A percentile compares a stretch with the other conserved stretches of the same genome.
Evolutionary conservation across 2,888 invertebrate species (phyloP).

Genomic region (Macrostomum cliftonense): DNA sequence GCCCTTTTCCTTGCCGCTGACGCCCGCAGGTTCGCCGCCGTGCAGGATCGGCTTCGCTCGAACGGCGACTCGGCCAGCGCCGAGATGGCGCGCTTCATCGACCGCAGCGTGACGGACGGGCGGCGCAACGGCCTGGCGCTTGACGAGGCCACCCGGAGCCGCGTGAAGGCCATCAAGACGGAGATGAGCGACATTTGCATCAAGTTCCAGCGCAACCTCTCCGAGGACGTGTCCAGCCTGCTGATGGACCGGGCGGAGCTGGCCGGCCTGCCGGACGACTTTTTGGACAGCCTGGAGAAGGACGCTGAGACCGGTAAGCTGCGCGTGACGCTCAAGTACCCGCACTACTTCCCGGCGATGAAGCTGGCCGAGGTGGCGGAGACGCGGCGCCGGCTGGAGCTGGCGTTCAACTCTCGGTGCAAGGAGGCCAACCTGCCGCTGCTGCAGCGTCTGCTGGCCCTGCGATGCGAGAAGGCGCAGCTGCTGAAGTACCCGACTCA

Average conservation of each 20-base stretch:
- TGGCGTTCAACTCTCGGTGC: slow-evolving; percentile 37
- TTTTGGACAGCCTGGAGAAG: slow-evolving; percentile 15
- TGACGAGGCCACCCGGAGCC: background rate
- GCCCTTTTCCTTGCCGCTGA: too few relatives aligned
- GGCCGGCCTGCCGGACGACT: background rate
- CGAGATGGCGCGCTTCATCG: slow-evolving; percentile 36
- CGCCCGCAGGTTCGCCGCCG: slow-evolving; percentile 30
- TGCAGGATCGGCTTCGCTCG: slow-evolving; percentile 19
- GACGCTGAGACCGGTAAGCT: slow-evolving; percentile 32
- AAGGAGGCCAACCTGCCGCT: slow-evolving; percentile 31
- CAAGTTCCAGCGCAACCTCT: background rate
- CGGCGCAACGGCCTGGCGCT: slow-evolving; percentile 34
- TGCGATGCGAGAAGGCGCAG: slow-evolving; percentile 28
- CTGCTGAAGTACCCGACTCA: slow-evolving; percentile 39
- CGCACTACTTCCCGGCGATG: slow-evolving; percentile 41
- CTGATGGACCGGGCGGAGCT: background rate
- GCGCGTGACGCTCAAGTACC: slow-evolving; percentile 40
- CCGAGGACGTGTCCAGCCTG: background rate
- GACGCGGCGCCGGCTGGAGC: slow-evolving; percentile 35
- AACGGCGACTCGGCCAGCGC: slow-evolving; percentile 19
- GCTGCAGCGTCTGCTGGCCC: background rate
- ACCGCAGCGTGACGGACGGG: slow-evolving; percentile 36
- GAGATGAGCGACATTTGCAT: background rate
- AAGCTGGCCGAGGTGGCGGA: slow-evolving; percentile 37
- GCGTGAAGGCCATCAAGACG: background rate